A percentile compares a stretch with the other conserved stretches of the same genome.
Evolutionary conservation across 2,797 vertebrate genomes (phyloP).

Genomic region (Picus viridis): DNA sequence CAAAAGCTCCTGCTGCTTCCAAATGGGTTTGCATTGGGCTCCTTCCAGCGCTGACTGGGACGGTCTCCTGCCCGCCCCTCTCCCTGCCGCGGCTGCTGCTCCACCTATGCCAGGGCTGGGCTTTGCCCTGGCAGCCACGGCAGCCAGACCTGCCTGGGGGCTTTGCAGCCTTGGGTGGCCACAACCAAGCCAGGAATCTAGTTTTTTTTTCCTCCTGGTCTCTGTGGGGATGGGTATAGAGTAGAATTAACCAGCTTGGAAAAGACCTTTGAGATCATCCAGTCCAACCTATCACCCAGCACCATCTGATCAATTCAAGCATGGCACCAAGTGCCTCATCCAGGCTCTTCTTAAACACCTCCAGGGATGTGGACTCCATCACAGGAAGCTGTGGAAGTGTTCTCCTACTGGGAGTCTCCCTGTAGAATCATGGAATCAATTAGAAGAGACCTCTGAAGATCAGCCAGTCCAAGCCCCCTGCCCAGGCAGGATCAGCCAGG

Average conservation of each 20-base stretch:
- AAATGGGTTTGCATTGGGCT: not conserved
- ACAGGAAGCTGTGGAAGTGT: not conserved
- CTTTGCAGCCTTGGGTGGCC: not conserved
- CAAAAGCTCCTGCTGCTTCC: not conserved
- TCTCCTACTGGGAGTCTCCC: rapidly evolving
- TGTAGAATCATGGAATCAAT: rapidly evolving
- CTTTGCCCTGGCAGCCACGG: not conserved
- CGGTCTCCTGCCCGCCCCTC: not conserved
- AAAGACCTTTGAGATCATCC: no score
- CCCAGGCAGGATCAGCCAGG: no score
- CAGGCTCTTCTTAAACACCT: no score
- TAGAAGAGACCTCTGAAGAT: not conserved
- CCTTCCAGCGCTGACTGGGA: slow-evolving; percentile 19
- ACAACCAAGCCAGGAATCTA: not conserved
- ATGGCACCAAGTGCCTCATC: no score
- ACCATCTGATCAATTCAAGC: no score
- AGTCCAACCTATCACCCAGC: no score
- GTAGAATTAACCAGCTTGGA: no score
- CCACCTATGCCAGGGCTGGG: not conserved
- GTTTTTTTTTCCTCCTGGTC: not conserved
- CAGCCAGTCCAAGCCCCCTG: no score
- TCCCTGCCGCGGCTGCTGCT: not conserved
- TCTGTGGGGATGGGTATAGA: not conserved
- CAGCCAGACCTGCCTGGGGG: not conserved
- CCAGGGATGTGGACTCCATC: not conserved